Evolutionary conservation across 1,140 invertebrate species (phyloP).

Genomic region (Leptinotarsa lineolata): DNA sequence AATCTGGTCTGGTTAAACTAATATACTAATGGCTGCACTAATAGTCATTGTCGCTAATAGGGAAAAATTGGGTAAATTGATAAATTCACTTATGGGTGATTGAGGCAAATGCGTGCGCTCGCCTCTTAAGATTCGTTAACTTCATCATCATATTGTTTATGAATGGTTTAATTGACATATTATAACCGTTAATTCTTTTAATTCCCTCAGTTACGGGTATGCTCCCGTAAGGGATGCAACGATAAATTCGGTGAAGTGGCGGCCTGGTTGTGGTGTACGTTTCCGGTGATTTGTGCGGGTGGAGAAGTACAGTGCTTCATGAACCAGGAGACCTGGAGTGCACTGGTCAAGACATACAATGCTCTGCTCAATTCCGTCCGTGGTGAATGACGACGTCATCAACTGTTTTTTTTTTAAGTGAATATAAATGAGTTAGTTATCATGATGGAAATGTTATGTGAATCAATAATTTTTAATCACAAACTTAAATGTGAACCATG

Average conservation of each 20-base stretch:
- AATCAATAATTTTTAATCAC: no score
- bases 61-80: constrained; percentile 59
- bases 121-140: constrained; percentile 44
- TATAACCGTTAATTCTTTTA: constrained; percentile 45
- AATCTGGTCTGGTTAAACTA: constrained; percentile 56
- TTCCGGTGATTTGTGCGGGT: constrained; percentile 10
- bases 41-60: constrained; percentile 58
- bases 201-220: constrained; percentile 38
- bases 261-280: not conserved
- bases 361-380: no score
- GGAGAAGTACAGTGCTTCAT: constrained; percentile 2
- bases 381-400: no score
- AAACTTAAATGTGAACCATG: no score
- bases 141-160: constrained; percentile 47
- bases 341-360: no score
- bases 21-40: constrained; percentile 57
- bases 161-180: constrained; percentile 48
- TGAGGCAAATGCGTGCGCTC: constrained; percentile 51
- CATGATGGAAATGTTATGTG: no score
- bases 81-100: constrained; percentile 57
- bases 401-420: no score
- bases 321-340: no score
- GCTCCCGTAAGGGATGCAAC: constrained; percentile 33
- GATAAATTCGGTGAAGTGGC: not conserved
- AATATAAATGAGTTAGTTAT: no score